Conservation (phyloP, 1,140 invertebrate genomes). For the Eueides isabella region DNA sequence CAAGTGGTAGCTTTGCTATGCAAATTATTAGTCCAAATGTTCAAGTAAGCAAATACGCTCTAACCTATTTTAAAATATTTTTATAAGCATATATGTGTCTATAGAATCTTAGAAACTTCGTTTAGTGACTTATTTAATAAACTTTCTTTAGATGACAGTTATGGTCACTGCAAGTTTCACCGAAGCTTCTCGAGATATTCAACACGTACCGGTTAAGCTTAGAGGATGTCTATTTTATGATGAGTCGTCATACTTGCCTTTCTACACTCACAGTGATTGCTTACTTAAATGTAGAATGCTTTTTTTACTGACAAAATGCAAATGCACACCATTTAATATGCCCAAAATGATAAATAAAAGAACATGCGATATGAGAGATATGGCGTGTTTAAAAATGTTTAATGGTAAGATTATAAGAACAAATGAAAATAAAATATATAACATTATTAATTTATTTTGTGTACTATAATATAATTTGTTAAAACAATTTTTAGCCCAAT, state of each 20-base stretch:
- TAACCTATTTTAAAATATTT: not conserved
- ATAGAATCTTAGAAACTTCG: not conserved
- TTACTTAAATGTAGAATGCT: slow-evolving; percentile 81
- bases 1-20: slow-evolving; percentile 76
- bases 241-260: slow-evolving; percentile 68
- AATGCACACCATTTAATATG: slow-evolving; percentile 82
- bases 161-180: slow-evolving; percentile 67
- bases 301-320: slow-evolving; percentile 79
- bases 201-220: slow-evolving; percentile 61
- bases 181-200: slow-evolving; percentile 73
- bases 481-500: slow-evolving; percentile 59
- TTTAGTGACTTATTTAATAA: not conserved
- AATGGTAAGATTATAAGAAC: slow-evolving; percentile 55
- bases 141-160: slow-evolving; percentile 62
- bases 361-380: slow-evolving; percentile 73
- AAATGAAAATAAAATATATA: too few relatives aligned
- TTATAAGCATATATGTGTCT: not conserved
- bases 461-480: not conserved
- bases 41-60: slow-evolving; percentile 49
- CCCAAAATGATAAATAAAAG: slow-evolving; percentile 70
- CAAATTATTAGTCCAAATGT: slow-evolving; percentile 69
- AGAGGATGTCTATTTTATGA: slow-evolving; percentile 77
- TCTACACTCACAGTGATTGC: slow-evolving; percentile 80
- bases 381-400: slow-evolving; percentile 63
- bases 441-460: too few relatives aligned